Base-by-base conservation (phyloP, 2,797 vertebrate genomes). In the Rhodeus uyekii region DNA sequence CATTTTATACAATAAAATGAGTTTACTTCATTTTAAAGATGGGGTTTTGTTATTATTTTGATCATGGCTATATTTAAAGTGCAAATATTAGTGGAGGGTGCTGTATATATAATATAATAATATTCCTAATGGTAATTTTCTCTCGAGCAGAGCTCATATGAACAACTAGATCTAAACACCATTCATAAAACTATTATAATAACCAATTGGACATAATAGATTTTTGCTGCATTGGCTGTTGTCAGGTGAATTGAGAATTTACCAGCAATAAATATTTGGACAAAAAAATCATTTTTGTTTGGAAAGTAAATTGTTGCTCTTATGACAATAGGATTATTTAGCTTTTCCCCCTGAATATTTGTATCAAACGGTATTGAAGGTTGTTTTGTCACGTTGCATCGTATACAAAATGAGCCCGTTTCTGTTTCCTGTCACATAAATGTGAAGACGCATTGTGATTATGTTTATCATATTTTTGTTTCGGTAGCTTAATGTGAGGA, bases 401-500 rank as follows among this genome's bases (percentile, higher is more conserved):
- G 50, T 29, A 48, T 48, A 19, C 68, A 14, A 36, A 73, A 55
- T 73, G 19, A 73, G 32, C 19, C 32, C 16, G 9, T 64, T 38
- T 38, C 48, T 53, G 32, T 53, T 22, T 53, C 32, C 22, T 73
- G 48, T 55, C 48, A 55, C 71, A n/a, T 55, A 53, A 38, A 24
- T 3, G 14, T 74, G 71, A 74, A 74, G 22, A 55, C 22, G 1
- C 71, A 24, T 74, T 55, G 19, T 48, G 29, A 74, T 74, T 38
- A 50, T n/a, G 44, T 34, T 50, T 73, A 53, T 73, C 48, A 36
- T 38, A 38, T 55, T 38, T 74, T 55, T 55, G 71, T 74, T 55
- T 74, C 55, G 71, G 71, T 73, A 3, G 19, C 48, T 55, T 73
- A 73, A 73, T 73, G 32, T 55, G 71, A 55, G 71, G 32, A 55